Conservation (phyloP, 2,888 invertebrate species). For the Drosophila merina region DNA sequence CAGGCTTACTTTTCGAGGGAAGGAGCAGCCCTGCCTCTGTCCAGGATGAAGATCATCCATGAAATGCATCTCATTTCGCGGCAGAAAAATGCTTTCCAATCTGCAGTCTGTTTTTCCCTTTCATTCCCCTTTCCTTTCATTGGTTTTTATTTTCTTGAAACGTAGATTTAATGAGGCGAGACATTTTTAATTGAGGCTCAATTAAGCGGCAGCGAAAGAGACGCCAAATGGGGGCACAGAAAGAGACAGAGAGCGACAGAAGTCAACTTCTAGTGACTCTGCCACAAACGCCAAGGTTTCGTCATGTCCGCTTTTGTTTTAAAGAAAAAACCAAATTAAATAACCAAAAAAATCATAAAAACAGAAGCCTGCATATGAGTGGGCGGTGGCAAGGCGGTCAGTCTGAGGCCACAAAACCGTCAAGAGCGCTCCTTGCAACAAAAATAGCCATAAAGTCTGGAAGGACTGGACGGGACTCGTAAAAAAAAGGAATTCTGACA, state of each 20-base stretch:
- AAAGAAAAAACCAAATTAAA: conserved; percentile 28
- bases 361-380: conserved; percentile 12
- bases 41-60: too few relatives aligned
- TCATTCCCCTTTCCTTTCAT: neutral
- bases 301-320: conserved; percentile 5
- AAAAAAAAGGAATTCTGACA: too few relatives aligned
- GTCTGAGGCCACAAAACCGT: conserved; percentile 17
- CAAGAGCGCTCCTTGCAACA: conserved; percentile 10
- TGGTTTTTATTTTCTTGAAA: conserved; percentile 34
- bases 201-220: conserved; percentile 54
- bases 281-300: too few relatives aligned
- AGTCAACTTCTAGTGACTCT: neutral
- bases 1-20: too few relatives aligned
- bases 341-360: conserved; percentile 12
- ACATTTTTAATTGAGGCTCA: conserved; percentile 77
- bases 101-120: too few relatives aligned
- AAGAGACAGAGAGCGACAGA: conserved; percentile 34
- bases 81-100: too few relatives aligned
- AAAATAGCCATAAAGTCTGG: too few relatives aligned
- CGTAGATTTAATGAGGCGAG: conserved; percentile 70
- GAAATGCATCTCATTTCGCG: too few relatives aligned
- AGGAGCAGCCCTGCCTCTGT: too few relatives aligned
- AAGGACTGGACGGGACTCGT: too few relatives aligned
- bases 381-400: conserved; percentile 23
- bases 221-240: conserved; percentile 18